Evolutionary conservation across 1,140 invertebrate genomes (phyloP).

Genomic region (Cherax quadricarinatus): DNA sequence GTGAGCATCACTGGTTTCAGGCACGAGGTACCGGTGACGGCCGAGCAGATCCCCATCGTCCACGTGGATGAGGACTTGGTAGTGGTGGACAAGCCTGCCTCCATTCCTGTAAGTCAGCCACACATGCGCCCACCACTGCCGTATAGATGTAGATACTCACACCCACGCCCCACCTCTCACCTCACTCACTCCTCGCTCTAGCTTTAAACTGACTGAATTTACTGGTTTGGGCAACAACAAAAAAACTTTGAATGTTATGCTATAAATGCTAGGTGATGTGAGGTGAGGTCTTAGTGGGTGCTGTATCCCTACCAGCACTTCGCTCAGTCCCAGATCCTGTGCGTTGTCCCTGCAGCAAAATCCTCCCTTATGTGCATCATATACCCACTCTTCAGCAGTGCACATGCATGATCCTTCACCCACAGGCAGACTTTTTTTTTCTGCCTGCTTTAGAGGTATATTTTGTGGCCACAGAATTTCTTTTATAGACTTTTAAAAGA

Average conservation of each 20-base stretch:
- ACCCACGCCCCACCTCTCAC: neutral
- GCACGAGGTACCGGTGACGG: conserved; percentile 98
- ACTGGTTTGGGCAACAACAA: neutral
- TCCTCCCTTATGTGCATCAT: neutral
- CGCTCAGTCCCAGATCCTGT: conserved; percentile 33
- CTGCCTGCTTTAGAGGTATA: neutral
- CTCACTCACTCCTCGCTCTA: neutral
- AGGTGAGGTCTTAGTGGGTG: conserved; percentile 9
- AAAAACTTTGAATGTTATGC: too few species aligned
- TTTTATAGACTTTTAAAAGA: neutral
- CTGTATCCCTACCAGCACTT: conserved; percentile 17
- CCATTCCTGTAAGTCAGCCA: conserved; percentile 89
- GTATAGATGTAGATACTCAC: conserved; percentile 16
- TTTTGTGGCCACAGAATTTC: conserved; percentile 4
- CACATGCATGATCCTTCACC: neutral
- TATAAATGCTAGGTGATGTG: neutral
- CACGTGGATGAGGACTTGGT: conserved; percentile 98
- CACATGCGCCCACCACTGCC: conserved; percentile 14
- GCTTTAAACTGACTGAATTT: neutral
- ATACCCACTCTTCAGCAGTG: neutral
- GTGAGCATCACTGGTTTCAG: conserved; percentile 82
- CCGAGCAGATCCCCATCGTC: conserved; percentile 94
- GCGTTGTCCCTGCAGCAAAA: conserved; percentile 2
- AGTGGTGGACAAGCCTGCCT: conserved; percentile 99
- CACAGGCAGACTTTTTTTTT: neutral